Evolutionary conservation across 2,113 vertebrate species (phyloP).

Genomic region (Ginglymostoma cirratum): DNA sequence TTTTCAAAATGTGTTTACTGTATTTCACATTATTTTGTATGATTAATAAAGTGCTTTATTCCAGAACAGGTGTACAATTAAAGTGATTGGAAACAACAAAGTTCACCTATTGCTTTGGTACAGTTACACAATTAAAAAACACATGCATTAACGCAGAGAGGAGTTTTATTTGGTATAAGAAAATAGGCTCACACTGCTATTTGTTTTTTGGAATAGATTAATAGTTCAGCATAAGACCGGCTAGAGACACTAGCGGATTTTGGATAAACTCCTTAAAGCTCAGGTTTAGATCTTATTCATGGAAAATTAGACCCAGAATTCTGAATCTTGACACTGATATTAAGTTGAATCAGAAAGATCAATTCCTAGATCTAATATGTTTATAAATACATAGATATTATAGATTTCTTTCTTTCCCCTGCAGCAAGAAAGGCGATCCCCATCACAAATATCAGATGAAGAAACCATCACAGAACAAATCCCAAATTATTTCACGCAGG

Average conservation of each 20-base stretch:
- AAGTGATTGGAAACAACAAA: not conserved
- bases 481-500: not conserved
- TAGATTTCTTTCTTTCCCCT: not conserved
- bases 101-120: not conserved
- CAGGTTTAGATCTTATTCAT: not conserved
- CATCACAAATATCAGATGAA: slow-evolving; percentile 40
- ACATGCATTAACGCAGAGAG: not conserved
- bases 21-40: not conserved
- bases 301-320: not conserved
- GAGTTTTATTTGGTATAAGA: not conserved
- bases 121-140: not conserved
- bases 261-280: not conserved
- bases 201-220: not conserved
- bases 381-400: not conserved
- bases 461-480: not conserved
- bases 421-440: not conserved
- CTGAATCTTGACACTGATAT: not conserved
- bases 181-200: not conserved
- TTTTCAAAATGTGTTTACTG: not conserved
- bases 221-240: not conserved
- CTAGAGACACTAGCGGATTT: not conserved
- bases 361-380: not conserved
- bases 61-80: not conserved
- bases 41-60: not conserved
- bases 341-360: not conserved